Conservation (phyloP, 2,797 vertebrate genomes). For the Bradypodion pumilum region DNA sequence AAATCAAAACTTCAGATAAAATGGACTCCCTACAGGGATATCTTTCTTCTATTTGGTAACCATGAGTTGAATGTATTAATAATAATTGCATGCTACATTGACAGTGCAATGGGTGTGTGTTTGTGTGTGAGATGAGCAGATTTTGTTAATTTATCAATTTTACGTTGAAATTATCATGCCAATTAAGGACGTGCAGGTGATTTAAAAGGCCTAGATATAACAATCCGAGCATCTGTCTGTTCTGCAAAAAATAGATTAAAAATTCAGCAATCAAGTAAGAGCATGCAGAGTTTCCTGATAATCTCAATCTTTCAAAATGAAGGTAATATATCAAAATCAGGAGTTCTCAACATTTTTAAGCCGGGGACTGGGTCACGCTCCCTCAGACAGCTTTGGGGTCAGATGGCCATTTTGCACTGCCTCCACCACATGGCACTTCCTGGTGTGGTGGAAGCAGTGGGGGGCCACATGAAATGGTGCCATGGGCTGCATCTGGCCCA, state of each 20-base stretch:
- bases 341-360: no score
- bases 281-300: background rate
- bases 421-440: no score
- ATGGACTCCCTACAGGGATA: background rate
- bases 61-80: slow-evolving; percentile 60
- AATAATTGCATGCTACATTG: slow-evolving; percentile 60
- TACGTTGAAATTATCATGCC: slow-evolving; percentile 7
- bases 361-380: no score
- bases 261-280: background rate
- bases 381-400: no score
- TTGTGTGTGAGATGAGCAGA: no score
- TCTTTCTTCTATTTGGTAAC: slow-evolving; percentile 1
- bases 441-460: no score
- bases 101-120: no score
- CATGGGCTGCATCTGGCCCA: no score
- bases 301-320: background rate
- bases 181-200: background rate
- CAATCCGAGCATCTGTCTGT: background rate
- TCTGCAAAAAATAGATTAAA: background rate
- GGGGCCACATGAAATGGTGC: no score
- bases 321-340: background rate
- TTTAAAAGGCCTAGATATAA: background rate
- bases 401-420: no score
- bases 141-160: background rate
- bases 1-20: background rate